These are phyloP conservation scores for Hemicentrotus pulcherrimus DNA, from an alignment of 35 echinoderm and acorn worm genomes.

Conservation along the genomic window DNA sequence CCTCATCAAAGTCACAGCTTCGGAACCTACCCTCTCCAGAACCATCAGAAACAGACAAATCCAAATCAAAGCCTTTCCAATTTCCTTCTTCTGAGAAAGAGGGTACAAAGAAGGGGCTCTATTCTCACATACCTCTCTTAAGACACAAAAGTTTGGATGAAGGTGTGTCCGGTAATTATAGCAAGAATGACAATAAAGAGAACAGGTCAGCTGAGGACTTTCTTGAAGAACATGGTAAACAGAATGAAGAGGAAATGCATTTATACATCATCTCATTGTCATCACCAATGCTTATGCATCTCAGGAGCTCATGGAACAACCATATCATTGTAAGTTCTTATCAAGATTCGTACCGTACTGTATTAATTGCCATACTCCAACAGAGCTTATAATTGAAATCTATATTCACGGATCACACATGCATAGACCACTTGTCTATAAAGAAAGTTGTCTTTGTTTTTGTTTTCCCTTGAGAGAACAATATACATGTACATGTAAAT, in stretches of 20 bases:
- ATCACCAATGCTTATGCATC: constrained; percentile 92
- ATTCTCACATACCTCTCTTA: constrained; percentile 24
- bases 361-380: no score
- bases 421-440: no score
- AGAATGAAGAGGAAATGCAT: constrained; percentile 69
- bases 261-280: constrained; percentile 80
- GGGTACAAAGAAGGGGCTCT: not conserved
- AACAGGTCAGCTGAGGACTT: not conserved
- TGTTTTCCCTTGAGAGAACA: no score
- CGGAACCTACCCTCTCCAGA: constrained; percentile 86
- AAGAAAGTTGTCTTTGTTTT: no score
- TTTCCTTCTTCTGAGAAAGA: constrained; percentile 54
- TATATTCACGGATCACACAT: no score
- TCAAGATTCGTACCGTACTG: not conserved
- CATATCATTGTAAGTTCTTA: constrained; percentile 84
- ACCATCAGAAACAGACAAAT: constrained; percentile 38
- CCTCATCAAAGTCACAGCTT: constrained; percentile 32
- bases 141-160: constrained; percentile 43
- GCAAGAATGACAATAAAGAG: constrained; percentile 1
- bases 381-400: no score
- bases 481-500: no score
- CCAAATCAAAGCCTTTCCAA: constrained; percentile 85
- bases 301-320: constrained; percentile 97
- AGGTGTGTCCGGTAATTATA: not conserved
- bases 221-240: constrained; percentile 51